Base-by-base conservation (phyloP, 2,797 vertebrate species). In the Cyprinodon diabolis region DNA sequence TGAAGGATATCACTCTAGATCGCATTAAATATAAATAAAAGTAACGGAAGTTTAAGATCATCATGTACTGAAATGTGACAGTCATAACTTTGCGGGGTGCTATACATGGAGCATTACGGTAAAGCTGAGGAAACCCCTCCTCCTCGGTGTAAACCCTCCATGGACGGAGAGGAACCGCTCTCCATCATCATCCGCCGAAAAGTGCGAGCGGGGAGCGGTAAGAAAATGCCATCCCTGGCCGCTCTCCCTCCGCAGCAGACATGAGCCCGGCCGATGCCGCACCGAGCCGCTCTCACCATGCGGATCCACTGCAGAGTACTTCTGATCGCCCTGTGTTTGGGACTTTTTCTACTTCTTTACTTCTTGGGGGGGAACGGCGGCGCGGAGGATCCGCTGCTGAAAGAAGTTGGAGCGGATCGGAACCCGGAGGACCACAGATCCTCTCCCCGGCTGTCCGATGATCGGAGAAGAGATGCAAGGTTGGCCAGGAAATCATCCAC, bases 321-420 rank as follows among this genome's bases (percentile, higher is more conserved):
- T 77, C 83, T 74, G 87, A 85, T 95, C 91, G 92, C 89, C 75
- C 71, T 90, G 62, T 93, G 94, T 72, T 90, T 95, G 35, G 95
- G 93, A 95, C 87, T 95, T 95, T 95, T 95, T 67, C 81, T 96
- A 93, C 94, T 96, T 94, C 86, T 95, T 78, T 95, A 95, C 94
- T 95, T 95, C 90, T 93, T 89, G 72, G 93, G 94, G 86, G 92
- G 93, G 56, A 95, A 92, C 72, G 79, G 86, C 72, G 92, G 86
- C 74, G 92, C 87, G 79, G 93, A 94, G 76, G 94, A 94, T 71
- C 93, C 92, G 65, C 91, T 85, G 82, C 66, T 89, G 68, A 87
- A 65, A 85, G 85, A 90, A 92, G 93, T 92, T 93, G 80, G 40
- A 8, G 77, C 70, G 55, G 68, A 37, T 51, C 71, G 7, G 55